Conservation (phyloP, 2,888 invertebrate species). For the Ferrisia virgata region DNA sequence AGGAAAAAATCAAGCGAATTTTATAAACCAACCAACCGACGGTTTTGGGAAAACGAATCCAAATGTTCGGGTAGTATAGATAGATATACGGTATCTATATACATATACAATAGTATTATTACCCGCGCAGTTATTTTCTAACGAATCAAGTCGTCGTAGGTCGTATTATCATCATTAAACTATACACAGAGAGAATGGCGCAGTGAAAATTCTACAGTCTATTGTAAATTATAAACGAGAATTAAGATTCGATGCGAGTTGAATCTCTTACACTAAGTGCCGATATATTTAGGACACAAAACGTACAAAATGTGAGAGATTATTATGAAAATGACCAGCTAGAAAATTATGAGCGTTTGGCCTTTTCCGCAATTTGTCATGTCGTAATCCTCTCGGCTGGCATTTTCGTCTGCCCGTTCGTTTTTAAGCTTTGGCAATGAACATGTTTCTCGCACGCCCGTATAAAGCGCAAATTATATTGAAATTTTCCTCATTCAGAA, state of each 20-base stretch:
- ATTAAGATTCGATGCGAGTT: background rate
- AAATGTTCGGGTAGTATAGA: background rate
- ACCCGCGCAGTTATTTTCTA: background rate
- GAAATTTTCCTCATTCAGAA: background rate
- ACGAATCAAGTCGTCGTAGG: background rate
- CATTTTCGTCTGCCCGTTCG: background rate
- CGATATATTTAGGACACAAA: background rate
- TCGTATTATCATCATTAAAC: too few relatives aligned
- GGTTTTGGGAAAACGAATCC: background rate
- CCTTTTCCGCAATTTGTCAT: slow-evolving; percentile 4
- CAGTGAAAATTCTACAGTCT: background rate
- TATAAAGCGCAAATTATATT: slow-evolving; percentile 5
- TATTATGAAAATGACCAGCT: background rate
- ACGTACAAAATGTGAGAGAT: background rate
- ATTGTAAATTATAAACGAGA: background rate
- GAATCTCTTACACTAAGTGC: background rate
- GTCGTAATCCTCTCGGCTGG: background rate
- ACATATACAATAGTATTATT: too few relatives aligned
- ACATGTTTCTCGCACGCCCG: background rate
- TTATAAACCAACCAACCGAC: background rate
- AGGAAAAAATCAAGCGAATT: background rate
- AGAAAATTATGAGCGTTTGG: background rate
- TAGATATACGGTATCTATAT: background rate
- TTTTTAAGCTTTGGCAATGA: background rate
- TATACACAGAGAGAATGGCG: too few relatives aligned